phyloP scores from a whole-genome alignment of 2,113 vertebrate genomes.

The Geococcyx californianus region DNA sequence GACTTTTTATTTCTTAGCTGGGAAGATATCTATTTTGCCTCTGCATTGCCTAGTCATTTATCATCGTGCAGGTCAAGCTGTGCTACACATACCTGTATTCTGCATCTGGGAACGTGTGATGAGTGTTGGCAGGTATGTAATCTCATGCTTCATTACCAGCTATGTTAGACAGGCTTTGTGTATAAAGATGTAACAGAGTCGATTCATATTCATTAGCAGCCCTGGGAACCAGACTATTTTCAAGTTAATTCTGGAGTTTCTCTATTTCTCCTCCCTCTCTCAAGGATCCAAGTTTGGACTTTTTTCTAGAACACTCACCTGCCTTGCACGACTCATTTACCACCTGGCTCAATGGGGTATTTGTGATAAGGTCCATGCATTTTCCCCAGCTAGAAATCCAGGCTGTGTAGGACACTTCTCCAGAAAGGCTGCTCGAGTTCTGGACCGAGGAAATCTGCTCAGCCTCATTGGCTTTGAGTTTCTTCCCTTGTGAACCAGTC shows the following conservation, averaged over 20 bases:
- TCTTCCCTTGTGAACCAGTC: neutral
- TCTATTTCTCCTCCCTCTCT: neutral
- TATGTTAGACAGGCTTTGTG: neutral
- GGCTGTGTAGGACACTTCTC: neutral
- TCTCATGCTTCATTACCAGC: neutral
- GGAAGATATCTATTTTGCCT: neutral
- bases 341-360: rapidly evolving
- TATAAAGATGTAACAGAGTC: neutral
- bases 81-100: neutral
- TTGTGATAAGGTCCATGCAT: neutral
- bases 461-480: neutral
- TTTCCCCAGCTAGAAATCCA: neutral
- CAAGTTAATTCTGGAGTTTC: neutral
- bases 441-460: neutral
- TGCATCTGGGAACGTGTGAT: rapidly evolving
- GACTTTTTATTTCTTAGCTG: neutral
- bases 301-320: neutral
- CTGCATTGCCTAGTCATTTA: neutral
- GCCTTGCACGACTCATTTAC: rapidly evolving
- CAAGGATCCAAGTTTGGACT: neutral
- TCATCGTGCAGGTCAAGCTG: neutral
- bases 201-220: neutral
- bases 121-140: neutral
- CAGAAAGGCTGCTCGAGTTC: neutral
- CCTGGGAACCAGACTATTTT: neutral